phyloP scores from a whole-genome alignment of 2,113 vertebrate genomes.

The Crotophaga sulcirostris region DNA sequence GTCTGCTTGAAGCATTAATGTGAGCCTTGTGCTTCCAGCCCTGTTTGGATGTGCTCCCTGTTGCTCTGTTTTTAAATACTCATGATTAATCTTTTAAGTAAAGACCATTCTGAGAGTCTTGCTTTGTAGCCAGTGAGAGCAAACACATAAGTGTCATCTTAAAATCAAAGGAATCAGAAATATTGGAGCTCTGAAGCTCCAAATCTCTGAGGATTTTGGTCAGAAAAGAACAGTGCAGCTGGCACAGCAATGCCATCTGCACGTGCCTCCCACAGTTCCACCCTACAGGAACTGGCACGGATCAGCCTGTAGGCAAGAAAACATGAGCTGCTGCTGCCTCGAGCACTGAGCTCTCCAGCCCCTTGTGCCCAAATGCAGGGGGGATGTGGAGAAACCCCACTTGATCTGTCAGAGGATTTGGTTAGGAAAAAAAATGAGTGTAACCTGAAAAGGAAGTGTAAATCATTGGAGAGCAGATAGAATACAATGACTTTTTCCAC shows the following conservation, averaged over 20 bases:
- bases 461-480: not conserved
- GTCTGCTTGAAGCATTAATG: not conserved
- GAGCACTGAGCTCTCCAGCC: not conserved
- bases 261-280: too few species aligned
- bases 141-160: not conserved
- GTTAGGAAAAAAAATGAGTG: not conserved
- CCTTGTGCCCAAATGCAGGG: not conserved
- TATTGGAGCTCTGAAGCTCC: not conserved
- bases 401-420: not conserved
- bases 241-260: accelerated
- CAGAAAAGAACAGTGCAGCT: accelerated
- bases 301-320: not conserved
- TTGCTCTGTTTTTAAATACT: not conserved
- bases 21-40: not conserved
- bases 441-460: too few species aligned
- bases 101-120: not conserved
- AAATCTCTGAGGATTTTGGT: not conserved
- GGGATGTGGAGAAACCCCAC: not conserved
- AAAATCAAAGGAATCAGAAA: not conserved
- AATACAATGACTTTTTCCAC: not conserved
- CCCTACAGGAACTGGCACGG: not conserved
- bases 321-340: not conserved
- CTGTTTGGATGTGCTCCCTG: not conserved
- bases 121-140: not conserved
- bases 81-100: not conserved